Evolutionary conservation across 2,113 vertebrate genomes (phyloP).

Genomic region (Antigone vipio): DNA sequence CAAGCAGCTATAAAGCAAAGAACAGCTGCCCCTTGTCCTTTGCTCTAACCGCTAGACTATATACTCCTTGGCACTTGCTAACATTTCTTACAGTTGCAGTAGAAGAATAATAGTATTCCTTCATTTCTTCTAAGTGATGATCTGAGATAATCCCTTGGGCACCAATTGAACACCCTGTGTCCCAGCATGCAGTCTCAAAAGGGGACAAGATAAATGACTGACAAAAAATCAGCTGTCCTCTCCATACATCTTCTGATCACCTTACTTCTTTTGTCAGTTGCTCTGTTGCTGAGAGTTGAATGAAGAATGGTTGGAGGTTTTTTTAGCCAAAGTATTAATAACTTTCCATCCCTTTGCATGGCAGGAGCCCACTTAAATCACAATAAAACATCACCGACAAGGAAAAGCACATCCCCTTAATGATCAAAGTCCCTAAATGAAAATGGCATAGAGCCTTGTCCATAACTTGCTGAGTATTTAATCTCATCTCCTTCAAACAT

Average conservation of each 20-base stretch:
- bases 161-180: background rate
- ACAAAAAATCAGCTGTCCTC: background rate
- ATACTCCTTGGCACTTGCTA: background rate
- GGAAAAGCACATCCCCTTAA: background rate
- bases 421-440: constrained; percentile 28
- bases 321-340: constrained; percentile 29
- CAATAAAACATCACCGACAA: background rate
- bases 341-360: background rate
- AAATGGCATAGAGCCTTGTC: constrained; percentile 18
- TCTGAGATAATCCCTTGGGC: background rate
- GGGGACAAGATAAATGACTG: constrained; percentile 5
- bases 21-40: background rate
- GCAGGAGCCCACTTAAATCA: constrained; percentile 12
- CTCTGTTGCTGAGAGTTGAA: background rate
- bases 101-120: background rate
- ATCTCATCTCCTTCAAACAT: constrained; percentile 26
- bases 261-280: background rate
- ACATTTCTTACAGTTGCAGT: background rate
- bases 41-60: background rate
- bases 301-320: background rate
- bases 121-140: background rate
- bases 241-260: background rate
- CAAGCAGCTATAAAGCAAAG: background rate
- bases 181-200: background rate
- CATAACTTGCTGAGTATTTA: constrained; percentile 42